These are phyloP conservation scores for Mormyrus lacerda DNA, from an alignment of 2,113 vertebrate species.

Conservation along the genomic window DNA sequence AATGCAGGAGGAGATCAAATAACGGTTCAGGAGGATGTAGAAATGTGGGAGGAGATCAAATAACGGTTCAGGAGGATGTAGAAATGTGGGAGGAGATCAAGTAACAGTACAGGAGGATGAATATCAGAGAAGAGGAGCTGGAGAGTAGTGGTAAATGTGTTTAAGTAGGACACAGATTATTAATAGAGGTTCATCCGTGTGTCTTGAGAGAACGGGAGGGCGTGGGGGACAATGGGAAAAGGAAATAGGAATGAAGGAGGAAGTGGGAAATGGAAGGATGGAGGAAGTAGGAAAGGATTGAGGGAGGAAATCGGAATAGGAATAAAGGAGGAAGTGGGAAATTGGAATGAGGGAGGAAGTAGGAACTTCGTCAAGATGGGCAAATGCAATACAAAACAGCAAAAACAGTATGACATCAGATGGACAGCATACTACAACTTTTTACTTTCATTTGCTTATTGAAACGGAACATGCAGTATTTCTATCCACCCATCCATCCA, in stretches of 20 bases:
- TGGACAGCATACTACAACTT: conserved; percentile 32
- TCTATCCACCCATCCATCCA: background rate
- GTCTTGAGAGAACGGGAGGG: conserved; percentile 54
- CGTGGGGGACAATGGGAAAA: conserved; percentile 27
- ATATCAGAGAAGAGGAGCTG: conserved; percentile 31
- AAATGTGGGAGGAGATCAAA: too few relatives aligned
- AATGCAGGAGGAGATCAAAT: fast-evolving
- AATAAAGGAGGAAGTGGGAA: background rate
- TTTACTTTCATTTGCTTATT: background rate
- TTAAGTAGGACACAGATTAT: conserved; percentile 76
- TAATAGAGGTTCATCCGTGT: conserved; percentile 68
- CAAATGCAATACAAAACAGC: conserved; percentile 42
- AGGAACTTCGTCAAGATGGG: conserved; percentile 44
- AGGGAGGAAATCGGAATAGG: conserved; percentile 26
- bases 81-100: conserved; percentile 10
- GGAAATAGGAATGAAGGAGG: conserved; percentile 9
- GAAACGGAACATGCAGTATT: background rate
- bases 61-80: too few relatives aligned
- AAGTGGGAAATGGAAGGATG: background rate
- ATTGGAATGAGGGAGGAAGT: conserved; percentile 16
- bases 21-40: too few relatives aligned
- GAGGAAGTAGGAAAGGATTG: background rate
- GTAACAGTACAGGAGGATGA: conserved; percentile 43
- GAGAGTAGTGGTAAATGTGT: conserved; percentile 58
- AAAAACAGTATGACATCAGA: conserved; percentile 35